Evolutionary conservation across 1,140 invertebrate species (phyloP).

Genomic region (Phymorhynchus buccinoides): DNA sequence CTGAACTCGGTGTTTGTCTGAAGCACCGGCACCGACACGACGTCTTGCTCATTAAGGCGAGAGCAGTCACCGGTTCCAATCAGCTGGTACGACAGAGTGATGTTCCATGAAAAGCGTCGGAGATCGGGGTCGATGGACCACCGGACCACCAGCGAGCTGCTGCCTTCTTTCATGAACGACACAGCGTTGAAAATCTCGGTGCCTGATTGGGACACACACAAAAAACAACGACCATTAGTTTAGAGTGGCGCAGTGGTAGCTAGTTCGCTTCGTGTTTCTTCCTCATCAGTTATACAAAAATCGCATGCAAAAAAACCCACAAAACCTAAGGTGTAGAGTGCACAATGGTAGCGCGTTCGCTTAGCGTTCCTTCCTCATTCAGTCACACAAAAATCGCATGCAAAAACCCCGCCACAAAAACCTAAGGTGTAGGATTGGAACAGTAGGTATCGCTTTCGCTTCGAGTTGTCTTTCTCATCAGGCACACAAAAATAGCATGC

Average conservation of each 20-base stretch:
- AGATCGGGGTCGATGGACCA: conserved; percentile 38
- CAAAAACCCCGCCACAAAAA: too few species aligned
- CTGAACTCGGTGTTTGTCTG: not conserved
- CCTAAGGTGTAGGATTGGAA: too few species aligned
- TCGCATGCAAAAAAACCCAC: not conserved
- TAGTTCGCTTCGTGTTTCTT: too few species aligned
- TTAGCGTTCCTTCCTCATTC: too few species aligned
- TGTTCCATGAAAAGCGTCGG: conserved; percentile 35
- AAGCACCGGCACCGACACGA: not conserved
- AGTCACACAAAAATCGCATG: too few species aligned
- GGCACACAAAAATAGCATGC: too few species aligned
- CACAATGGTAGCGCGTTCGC: too few species aligned
- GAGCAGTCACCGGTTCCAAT: conserved; percentile 50
- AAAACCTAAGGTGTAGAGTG: too few species aligned
- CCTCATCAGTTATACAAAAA: not conserved
- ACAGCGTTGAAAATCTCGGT: conserved; percentile 19
- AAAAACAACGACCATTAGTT: not conserved
- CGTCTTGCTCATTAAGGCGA: not conserved
- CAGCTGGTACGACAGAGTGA: conserved; percentile 42
- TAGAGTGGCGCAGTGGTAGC: too few species aligned
- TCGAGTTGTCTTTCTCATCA: too few species aligned
- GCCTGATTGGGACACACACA: not conserved
- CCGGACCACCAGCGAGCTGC: not conserved
- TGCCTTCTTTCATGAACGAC: not conserved
- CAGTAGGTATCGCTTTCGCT: too few species aligned